phyloP scores from a whole-genome alignment of 2,888 invertebrate genomes.

The Urechis unicinctus region DNA sequence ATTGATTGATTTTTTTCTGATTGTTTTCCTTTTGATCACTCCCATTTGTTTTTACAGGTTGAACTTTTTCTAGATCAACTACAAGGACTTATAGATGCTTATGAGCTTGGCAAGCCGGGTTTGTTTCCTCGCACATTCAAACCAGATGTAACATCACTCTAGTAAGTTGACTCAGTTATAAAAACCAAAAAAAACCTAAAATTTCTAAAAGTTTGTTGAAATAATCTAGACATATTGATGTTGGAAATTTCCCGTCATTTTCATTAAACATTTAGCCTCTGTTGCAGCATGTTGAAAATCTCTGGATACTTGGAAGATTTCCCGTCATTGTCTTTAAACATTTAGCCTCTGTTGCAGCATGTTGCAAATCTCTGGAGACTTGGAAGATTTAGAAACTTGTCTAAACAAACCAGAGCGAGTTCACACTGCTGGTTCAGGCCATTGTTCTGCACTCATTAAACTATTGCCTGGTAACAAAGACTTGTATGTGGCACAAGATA shows the following conservation, averaged over 20 bases:
- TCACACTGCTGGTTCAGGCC: conserved; percentile 43
- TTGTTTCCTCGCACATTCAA: conserved; percentile 25
- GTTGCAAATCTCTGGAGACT: conserved; percentile 70
- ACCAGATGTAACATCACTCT: conserved; percentile 17
- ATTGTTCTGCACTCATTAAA: conserved; percentile 65
- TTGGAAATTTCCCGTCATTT: no score
- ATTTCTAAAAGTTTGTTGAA: neutral
- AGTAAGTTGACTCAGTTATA: conserved; percentile 7
- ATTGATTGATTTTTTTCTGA: neutral
- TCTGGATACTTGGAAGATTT: neutral
- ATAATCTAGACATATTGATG: neutral
- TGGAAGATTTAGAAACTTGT: conserved; percentile 61
- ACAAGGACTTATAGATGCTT: conserved; percentile 71
- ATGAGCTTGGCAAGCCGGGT: conserved; percentile 36
- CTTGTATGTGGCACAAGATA: conserved; percentile 72
- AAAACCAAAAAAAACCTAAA: no score
- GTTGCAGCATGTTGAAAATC: neutral
- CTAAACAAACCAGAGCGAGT: conserved; percentile 18
- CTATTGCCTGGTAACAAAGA: conserved; percentile 56
- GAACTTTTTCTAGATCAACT: conserved; percentile 71
- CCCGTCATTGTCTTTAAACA: no score
- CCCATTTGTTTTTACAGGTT: no score
- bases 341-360: conserved; percentile 55
- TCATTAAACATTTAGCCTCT: no score
- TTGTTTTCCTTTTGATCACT: no score